Base-by-base conservation (phyloP, 2,888 invertebrate genomes). In the Lepidonotus clava region DNA sequence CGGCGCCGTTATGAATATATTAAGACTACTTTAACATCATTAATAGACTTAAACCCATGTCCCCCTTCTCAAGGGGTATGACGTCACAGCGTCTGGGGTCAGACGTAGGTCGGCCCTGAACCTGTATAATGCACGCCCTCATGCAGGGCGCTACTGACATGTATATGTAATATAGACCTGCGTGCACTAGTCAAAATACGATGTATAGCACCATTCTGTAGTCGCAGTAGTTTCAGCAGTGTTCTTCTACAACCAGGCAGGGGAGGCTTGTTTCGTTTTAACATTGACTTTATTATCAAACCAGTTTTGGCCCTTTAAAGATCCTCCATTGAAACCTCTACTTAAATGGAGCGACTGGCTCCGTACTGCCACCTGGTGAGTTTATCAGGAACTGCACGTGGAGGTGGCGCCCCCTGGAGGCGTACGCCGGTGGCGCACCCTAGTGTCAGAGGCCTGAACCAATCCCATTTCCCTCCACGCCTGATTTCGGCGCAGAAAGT, bases 131-230 rank as follows among this genome's bases (percentile, higher is more conserved):
- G n/a, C n/a, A n/a, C n/a, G n/a, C n/a, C n/a, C n/a, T n/a, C n/a
- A n/a, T n/a, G n/a, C n/a, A n/a, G n/a, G n/a, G n/a, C n/a, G n/a
- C n/a, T n/a, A n/a, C n/a, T n/a, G n/a, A n/a, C n/a, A n/a, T n/a
- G n/a, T n/a, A n/a, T n/a, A n/a, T n/a, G n/a, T n/a, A n/a, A n/a
- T n/a, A n/a, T n/a, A n/a, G n/a, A n/a, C n/a, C n/a, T n/a, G n/a
- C n/a, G n/a, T n/a, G n/a, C n/a, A n/a, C n/a, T n/a, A n/a, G n/a
- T n/a, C n/a, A 18, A 71, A 71, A 71, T n/a, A 71, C 71, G 36
- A 71, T 71, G 71, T 71, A 71, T 71, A 71, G 71, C 71, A 71
- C 71, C 71, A 71, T n/a, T 71, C 71, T 36, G 71, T 71, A 46
- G 18, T 46, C 34, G 71, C 38, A 34, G 38, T 24, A 71, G 36